phyloP scores from a whole-genome alignment of 2,113 vertebrate species.

The Hystrix cristata region DNA sequence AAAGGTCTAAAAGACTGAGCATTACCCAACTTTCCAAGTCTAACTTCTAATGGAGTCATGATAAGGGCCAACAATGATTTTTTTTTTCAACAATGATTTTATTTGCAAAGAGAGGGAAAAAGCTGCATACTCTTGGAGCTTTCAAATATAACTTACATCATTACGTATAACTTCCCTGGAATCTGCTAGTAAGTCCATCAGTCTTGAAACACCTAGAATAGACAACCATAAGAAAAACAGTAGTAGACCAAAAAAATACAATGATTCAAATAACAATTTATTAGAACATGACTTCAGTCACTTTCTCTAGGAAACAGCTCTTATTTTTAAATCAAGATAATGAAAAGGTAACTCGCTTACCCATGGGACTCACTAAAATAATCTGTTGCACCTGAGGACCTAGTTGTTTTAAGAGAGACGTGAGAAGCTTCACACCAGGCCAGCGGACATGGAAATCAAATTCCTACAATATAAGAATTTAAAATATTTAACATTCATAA shows the following conservation, averaged over 20 bases:
- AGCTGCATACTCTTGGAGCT: background rate
- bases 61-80: conserved; percentile 20
- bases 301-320: background rate
- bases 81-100: conserved; percentile 33
- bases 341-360: conserved; percentile 86
- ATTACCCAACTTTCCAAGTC: background rate
- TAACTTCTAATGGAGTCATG: background rate
- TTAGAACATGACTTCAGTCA: background rate
- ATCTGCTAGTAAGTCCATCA: conserved; percentile 98
- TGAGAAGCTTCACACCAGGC: conserved; percentile 97
- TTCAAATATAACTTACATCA: conserved; percentile 91
- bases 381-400: conserved; percentile 96
- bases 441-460: conserved; percentile 99
- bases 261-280: background rate
- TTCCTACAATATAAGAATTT: conserved; percentile 89
- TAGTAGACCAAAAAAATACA: background rate
- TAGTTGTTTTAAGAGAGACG: conserved; percentile 95
- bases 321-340: conserved; percentile 37
- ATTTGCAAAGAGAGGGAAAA: background rate
- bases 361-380: conserved; percentile 98
- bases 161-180: conserved; percentile 99
- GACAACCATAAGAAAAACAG: conserved; percentile 17
- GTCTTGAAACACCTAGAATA: conserved; percentile 95
- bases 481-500: conserved; percentile 62
- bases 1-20: conserved; percentile 5